phyloP scores from a whole-genome alignment of 2,113 vertebrate genomes.

The Scomber japonicus region DNA sequence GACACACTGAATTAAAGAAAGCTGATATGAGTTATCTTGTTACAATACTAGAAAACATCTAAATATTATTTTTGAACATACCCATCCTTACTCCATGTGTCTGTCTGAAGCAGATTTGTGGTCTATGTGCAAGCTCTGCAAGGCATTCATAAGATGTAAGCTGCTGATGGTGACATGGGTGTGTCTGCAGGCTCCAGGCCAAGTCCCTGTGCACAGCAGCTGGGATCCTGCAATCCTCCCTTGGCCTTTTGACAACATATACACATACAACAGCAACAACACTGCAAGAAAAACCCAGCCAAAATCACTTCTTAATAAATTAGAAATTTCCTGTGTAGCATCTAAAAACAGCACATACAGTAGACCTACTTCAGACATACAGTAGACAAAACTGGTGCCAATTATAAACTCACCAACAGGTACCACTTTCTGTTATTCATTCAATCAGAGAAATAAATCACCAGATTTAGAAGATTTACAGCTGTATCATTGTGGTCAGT shows the following conservation, averaged over 20 bases:
- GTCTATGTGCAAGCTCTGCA: slow-evolving; percentile 35
- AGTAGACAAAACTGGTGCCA: neutral
- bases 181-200: slow-evolving; percentile 73
- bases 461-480: neutral
- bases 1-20: neutral
- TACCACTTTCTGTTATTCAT: neutral
- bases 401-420: slow-evolving; percentile 1
- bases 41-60: neutral
- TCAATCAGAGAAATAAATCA: neutral
- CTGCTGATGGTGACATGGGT: slow-evolving; percentile 70
- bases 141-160: slow-evolving; percentile 66
- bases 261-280: slow-evolving; percentile 20
- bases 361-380: neutral
- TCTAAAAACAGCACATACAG: slow-evolving; percentile 25
- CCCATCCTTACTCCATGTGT: slow-evolving; percentile 1
- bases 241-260: slow-evolving; percentile 69
- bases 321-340: slow-evolving; percentile 54
- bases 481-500: neutral
- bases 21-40: neutral
- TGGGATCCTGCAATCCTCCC: slow-evolving; percentile 75
- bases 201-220: slow-evolving; percentile 75
- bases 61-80: neutral
- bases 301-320: slow-evolving; percentile 56
- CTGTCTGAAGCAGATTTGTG: slow-evolving; percentile 45
- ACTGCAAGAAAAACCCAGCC: slow-evolving; percentile 5